Evolutionary conservation across 2,888 invertebrate genomes (phyloP).

Genomic region (Nomada ferruginata): DNA sequence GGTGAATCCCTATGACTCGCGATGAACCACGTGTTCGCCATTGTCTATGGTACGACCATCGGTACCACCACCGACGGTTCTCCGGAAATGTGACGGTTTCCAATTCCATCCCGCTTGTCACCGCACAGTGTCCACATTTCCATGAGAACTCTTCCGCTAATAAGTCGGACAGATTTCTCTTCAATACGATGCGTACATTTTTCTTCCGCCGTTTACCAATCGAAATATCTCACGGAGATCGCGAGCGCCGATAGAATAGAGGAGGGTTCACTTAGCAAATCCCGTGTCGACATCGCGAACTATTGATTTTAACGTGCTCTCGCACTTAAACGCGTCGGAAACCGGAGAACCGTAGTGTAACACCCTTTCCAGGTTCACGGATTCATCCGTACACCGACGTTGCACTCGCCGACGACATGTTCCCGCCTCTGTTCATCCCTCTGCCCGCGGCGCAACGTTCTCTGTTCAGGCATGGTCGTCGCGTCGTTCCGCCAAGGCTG

Average conservation of each 20-base stretch:
- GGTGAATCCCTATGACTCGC: slow-evolving; percentile 37
- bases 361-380: slow-evolving; percentile 64
- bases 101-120: no score
- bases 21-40: slow-evolving; percentile 5
- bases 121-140: no score
- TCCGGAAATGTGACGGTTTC: no score
- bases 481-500: slow-evolving; percentile 50
- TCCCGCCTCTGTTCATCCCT: background rate
- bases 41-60: no score
- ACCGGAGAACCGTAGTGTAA: slow-evolving; percentile 66
- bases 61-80: no score
- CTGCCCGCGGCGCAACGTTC: background rate
- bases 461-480: slow-evolving; percentile 54
- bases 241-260: background rate
- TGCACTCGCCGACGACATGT: slow-evolving; percentile 22
- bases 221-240: no score
- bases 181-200: no score
- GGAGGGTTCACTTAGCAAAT: slow-evolving; percentile 69
- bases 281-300: slow-evolving; percentile 68
- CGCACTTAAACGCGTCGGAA: slow-evolving; percentile 67
- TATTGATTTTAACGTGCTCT: slow-evolving; percentile 77
- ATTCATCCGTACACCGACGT: slow-evolving; percentile 54
- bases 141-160: no score
- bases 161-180: no score
- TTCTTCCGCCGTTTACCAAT: no score